phyloP scores from a whole-genome alignment of 2,113 vertebrate species.

The Setophaga coronata region DNA sequence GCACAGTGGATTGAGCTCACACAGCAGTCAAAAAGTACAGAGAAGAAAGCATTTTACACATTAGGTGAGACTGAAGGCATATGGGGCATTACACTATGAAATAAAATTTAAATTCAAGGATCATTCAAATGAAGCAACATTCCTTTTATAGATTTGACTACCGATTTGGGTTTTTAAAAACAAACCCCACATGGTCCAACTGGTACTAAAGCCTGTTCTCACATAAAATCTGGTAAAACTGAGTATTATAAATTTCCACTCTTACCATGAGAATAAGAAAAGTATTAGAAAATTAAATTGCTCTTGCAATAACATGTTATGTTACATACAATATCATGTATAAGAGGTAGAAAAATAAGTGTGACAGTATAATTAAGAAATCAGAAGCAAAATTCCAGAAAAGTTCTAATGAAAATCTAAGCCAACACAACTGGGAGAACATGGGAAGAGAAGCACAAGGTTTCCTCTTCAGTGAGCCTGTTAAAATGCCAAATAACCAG shows the following conservation, averaged over 20 bases:
- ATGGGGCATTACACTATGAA: background rate
- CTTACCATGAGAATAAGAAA: background rate
- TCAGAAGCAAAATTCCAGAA: background rate
- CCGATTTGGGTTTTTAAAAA: accelerated
- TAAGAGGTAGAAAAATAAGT: background rate
- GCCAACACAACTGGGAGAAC: background rate
- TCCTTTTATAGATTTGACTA: background rate
- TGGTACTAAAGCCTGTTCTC: background rate
- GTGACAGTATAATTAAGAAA: background rate
- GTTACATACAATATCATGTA: background rate
- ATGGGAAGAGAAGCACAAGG: background rate
- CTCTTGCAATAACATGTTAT: background rate
- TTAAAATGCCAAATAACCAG: background rate
- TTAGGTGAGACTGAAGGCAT: background rate
- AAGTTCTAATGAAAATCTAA: background rate
- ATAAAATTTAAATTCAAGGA: background rate
- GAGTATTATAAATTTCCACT: background rate
- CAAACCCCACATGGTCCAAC: background rate
- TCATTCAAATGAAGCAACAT: background rate
- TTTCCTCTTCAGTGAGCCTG: background rate
- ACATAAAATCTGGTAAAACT: background rate
- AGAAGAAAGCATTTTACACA: background rate
- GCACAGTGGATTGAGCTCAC: background rate
- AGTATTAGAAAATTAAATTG: background rate
- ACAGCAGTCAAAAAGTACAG: background rate